phyloP scores from a whole-genome alignment of 2,888 invertebrate genomes.

The Cerceris ruficornis region DNA sequence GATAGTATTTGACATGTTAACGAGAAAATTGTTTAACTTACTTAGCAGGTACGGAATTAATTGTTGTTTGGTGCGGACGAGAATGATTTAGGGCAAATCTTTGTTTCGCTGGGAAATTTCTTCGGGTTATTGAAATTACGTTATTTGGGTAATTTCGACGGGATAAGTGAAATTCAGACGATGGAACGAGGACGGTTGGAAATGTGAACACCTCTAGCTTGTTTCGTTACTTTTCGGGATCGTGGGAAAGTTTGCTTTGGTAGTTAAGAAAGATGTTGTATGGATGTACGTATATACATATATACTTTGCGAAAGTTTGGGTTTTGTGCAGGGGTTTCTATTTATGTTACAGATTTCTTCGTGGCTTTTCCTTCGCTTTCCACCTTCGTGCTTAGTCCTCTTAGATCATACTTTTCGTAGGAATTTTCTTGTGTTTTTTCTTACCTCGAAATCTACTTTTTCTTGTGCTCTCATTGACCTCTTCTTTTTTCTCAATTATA shows the following conservation, averaged over 20 bases:
- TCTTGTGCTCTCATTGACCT: background rate
- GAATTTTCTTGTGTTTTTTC: background rate
- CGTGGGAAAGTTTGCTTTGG: conserved; percentile 23
- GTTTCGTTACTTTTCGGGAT: background rate
- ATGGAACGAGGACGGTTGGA: background rate
- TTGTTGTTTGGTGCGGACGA: too few species aligned
- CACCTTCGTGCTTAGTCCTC: background rate
- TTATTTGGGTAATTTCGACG: background rate
- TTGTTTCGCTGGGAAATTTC: too few species aligned
- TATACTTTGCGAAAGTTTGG: conserved; percentile 8
- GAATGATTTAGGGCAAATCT: too few species aligned
- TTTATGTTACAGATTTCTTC: conserved; percentile 32
- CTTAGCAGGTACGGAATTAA: too few species aligned
- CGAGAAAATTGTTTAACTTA: too few species aligned
- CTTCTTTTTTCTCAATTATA: background rate
- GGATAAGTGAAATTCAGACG: background rate
- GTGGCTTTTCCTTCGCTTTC: conserved; percentile 18
- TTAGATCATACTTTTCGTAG: background rate
- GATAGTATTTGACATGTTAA: too few species aligned
- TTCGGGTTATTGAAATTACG: background rate
- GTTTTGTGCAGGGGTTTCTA: background rate
- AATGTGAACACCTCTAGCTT: conserved; percentile 13
- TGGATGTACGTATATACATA: conserved; percentile 5
- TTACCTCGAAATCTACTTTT: background rate
- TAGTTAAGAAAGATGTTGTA: conserved; percentile 1